Evolutionary conservation across 2,113 vertebrate genomes (phyloP), one percentile per base, ranked within the genome.

Genomic region (Stomatorhinus ivindoensis): DNA sequence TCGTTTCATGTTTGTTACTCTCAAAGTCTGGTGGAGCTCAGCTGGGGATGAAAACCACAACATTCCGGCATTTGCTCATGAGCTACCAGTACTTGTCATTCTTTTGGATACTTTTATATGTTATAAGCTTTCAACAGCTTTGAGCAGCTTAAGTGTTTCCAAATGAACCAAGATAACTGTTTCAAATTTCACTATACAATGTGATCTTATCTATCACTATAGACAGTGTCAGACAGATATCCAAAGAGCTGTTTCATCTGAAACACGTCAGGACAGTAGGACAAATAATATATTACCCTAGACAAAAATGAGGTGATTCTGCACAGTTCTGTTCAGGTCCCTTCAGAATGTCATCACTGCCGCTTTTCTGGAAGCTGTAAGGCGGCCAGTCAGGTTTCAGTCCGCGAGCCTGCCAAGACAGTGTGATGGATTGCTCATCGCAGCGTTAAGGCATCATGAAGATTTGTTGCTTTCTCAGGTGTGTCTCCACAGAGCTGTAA

Each of bases 391-490:
- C 50, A 21, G 48, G 69, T 55, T 8, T 73, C n/a, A 42, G 42
- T 80, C 88, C 10, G 42, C 11, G n/a, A 53, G 31, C 46, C 88
- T 48, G 17, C 24, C 42, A 76, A 92, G 27, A 53, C 39, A 35
- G 73, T 87, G 51, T 88, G 76, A 85, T 51, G 46, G 55, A 55
- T 58, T 90, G 24, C 55, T 89, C 51, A 51, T 21, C 76, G 83
- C 87, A 90, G 85, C 46, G 47, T 88, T 87, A 80, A 90, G 87
- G 85, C 65, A 91, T 90, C 90, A 89, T 90, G 76, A 92, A 92
- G 92, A 94, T 94, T 89, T 90, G 92, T 90, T 88, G 83, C 90
- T 85, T 87, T 65, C 21, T 69, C 88, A 76, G 86, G 89, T 90
- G 87, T 89, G 90, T 91, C 89, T 88, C 89, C 6, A 15, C 7